phyloP scores from a whole-genome alignment of 2,797 vertebrate species.

The Protonibea diacanthus region DNA sequence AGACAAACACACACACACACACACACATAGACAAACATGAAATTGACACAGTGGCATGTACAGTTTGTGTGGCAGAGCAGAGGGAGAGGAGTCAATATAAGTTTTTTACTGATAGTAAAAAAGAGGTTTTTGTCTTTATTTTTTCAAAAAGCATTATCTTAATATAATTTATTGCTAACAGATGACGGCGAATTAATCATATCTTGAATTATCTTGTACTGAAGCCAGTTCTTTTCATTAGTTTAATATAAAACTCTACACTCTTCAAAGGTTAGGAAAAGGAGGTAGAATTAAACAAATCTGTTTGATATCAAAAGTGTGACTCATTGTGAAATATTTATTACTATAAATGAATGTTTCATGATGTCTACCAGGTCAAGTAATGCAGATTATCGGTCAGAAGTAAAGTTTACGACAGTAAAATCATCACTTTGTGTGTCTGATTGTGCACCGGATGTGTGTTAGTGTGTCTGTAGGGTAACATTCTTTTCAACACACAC shows the following conservation, averaged over 20 bases:
- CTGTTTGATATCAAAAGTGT: background rate
- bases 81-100: background rate
- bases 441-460: too few relatives aligned
- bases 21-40: constrained; percentile 15
- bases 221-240: background rate
- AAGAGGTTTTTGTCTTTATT: background rate
- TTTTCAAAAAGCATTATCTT: background rate
- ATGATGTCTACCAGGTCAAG: background rate
- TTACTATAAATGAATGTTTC: background rate
- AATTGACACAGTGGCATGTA: background rate
- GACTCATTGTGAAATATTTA: background rate
- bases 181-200: background rate
- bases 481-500: too few relatives aligned
- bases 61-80: constrained; percentile 10
- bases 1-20: constrained; percentile 23
- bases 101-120: constrained; percentile 8
- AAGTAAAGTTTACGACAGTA: background rate
- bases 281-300: background rate
- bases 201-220: background rate
- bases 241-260: background rate
- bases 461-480: too few relatives aligned
- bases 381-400: background rate
- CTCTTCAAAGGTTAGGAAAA: background rate
- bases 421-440: background rate
- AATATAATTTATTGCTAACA: background rate